Evolutionary conservation across 1,140 invertebrate species (phyloP).

Genomic region (Brachystomella parvula): DNA sequence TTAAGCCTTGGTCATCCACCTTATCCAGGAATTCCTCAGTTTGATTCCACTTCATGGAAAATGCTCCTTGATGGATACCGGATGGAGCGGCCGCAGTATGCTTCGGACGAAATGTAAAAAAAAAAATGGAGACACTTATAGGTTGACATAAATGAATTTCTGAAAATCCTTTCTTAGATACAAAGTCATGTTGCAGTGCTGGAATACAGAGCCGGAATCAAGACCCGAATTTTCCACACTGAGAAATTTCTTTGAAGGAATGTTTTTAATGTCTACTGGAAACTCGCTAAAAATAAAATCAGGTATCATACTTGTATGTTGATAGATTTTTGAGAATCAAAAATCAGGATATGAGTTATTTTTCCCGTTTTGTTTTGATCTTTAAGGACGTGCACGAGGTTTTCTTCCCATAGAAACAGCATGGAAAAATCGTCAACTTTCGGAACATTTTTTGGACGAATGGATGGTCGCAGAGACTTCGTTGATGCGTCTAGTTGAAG

Average conservation of each 20-base stretch:
- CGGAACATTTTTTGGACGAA: no score
- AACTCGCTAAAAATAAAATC: no score
- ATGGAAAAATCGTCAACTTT: no score
- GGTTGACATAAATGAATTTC: slow-evolving; percentile 21
- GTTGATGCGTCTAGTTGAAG: no score
- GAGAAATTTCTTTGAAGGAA: not conserved
- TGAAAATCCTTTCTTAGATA: slow-evolving; percentile 10
- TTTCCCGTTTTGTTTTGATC: no score
- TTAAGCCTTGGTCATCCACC: slow-evolving; percentile 43
- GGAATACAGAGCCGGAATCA: not conserved
- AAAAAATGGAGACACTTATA: not conserved
- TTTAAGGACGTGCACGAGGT: no score
- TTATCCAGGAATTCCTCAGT: slow-evolving; percentile 44
- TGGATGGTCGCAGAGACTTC: no score
- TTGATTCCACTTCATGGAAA: slow-evolving; percentile 45
- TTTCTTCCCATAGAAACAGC: no score
- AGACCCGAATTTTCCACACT: not conserved
- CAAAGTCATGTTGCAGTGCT: not conserved
- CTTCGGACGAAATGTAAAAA: not conserved
- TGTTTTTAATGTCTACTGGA: no score
- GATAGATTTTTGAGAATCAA: no score
- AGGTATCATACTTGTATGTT: no score
- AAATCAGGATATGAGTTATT: no score
- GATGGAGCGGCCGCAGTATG: slow-evolving; percentile 43
- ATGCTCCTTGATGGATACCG: slow-evolving; percentile 46